Base-by-base conservation (phyloP, 92 coral and sea anemone species). In the Porites cylindrica region DNA sequence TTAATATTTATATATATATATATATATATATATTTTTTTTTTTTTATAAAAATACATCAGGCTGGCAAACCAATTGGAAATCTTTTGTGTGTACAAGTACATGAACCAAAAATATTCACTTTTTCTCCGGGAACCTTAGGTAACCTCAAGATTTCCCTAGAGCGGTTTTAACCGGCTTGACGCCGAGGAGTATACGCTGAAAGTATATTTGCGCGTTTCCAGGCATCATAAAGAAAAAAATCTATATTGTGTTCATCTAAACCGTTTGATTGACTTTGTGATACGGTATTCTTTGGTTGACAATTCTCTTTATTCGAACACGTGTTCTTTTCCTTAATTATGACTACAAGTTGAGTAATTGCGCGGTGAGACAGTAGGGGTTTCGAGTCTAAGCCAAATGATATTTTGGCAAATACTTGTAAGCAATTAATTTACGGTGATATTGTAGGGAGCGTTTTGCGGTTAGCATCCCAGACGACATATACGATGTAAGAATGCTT, bases 241-340 rank as follows among this genome's bases (percentile, higher is more conserved):
- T 8, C 0, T 72, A 58, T 18, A 17, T 20, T 75, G 80, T 43
- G 79, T 24, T 62, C 64, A 74, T 64, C n/a, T 50, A 65, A 21
- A 14, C 4, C 70, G 32, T 23, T 83, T 81, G 77, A 72, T 72
- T 74, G 63, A 73, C 58, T 63, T 62, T 72, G 73, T 63, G 74
- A 62, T 63, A 51, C 19, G 72, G 62, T 74, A 74, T 83, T 83
- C 72, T 73, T 72, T 43, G 10, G 14, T 18, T 63, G 81, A 83
- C 81, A 83, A 83, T 72, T 75, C 54, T 65, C 65, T 83, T 83
- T 83, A 51, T 83, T 83, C 21, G 14, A 32, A 83, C 87, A 83
- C 87, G 87, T 83, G 87, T 83, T 83, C 72, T 50, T 32, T 17
- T 62, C 63, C 65, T 62, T 83, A 71, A 82, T 82, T 83, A 64